Conservation (phyloP, 2,888 invertebrate species). For the Harpagoxenus sublaevis region DNA sequence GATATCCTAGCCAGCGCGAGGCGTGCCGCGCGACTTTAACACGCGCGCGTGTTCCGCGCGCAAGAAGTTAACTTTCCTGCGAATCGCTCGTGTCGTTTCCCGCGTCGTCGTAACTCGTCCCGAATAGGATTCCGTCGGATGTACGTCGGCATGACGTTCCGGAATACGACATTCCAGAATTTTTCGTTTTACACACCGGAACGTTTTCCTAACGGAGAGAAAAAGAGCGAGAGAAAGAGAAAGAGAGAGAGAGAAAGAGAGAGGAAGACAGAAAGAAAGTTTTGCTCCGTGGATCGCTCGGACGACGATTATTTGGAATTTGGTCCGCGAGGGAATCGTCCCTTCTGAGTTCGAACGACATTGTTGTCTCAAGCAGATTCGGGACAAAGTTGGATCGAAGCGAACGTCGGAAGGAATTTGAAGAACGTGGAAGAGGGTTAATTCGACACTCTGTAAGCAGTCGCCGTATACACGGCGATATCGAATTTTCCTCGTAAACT, state of each 20-base stretch:
- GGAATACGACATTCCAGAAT: conserved; percentile 18
- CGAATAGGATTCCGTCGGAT: conserved; percentile 17
- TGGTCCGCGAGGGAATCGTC: conserved; percentile 1
- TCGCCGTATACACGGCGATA: background rate
- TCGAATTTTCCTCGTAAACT: conserved; percentile 8
- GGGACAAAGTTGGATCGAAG: conserved; percentile 18
- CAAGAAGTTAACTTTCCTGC: conserved; percentile 14
- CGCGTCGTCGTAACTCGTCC: conserved; percentile 11
- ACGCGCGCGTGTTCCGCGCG: background rate
- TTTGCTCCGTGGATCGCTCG: background rate
- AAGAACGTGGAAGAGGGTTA: conserved; percentile 34
- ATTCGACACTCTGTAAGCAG: conserved; percentile 14
- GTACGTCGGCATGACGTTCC: background rate
- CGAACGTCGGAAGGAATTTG: conserved; percentile 14
- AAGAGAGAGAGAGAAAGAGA: background rate
- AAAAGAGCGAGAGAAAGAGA: background rate
- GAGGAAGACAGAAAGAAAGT: background rate
- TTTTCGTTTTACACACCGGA: background rate
- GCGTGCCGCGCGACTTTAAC: background rate
- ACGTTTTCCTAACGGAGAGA: background rate
- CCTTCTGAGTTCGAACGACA: background rate
- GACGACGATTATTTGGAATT: conserved; percentile 20
- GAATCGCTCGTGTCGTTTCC: conserved; percentile 6
- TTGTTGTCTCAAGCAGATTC: conserved; percentile 15
- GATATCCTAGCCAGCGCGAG: background rate